Evolutionary conservation across 1,140 invertebrate species (phyloP).

Genomic region (Ostrea edulis): DNA sequence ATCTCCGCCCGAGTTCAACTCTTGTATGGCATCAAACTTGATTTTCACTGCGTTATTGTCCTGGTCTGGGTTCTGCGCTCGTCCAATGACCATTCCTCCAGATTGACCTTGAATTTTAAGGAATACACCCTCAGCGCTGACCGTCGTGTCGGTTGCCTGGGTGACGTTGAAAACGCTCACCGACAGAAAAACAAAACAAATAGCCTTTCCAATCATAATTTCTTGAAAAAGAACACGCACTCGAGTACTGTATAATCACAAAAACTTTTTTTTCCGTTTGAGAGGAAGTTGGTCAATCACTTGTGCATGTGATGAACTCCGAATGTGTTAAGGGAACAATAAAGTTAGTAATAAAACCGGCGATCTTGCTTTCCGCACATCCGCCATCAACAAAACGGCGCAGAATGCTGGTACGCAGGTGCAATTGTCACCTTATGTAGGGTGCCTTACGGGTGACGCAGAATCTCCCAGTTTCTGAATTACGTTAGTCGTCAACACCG

Average conservation of each 20-base stretch:
- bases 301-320: neutral
- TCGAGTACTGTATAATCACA: neutral
- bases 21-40: neutral
- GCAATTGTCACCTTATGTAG: neutral
- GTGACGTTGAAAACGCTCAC: neutral
- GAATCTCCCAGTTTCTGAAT: neutral
- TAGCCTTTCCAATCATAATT: neutral
- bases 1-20: neutral
- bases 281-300: neutral
- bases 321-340: neutral
- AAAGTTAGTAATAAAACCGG: neutral
- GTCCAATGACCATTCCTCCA: neutral
- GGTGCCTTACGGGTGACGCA: neutral
- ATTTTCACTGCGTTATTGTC: constrained; percentile 26
- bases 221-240: neutral
- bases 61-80: neutral
- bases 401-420: neutral
- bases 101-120: constrained; percentile 10
- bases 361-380: neutral
- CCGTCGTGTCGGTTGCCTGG: neutral
- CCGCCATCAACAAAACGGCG: neutral
- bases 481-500: neutral
- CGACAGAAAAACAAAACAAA: neutral
- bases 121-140: neutral
- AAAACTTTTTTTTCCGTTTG: neutral